Conservation (phyloP, 2,797 vertebrate species). For the Onychomys leucogaster region DNA sequence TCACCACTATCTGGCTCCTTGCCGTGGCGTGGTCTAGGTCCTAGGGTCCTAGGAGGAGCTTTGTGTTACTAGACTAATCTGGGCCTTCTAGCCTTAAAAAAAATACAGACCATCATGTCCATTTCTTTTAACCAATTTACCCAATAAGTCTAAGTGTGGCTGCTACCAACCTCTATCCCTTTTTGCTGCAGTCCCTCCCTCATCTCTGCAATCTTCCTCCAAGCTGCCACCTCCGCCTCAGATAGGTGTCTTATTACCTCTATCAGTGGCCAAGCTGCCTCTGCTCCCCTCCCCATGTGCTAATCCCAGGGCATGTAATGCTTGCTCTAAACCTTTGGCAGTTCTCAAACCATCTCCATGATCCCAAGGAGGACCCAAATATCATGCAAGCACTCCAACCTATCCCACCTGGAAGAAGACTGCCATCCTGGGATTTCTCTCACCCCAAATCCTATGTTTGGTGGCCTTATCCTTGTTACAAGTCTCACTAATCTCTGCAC, state of each 20-base stretch:
- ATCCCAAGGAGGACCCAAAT: not conserved
- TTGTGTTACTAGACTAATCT: not conserved
- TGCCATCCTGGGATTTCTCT: not conserved
- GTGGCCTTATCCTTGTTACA: not conserved
- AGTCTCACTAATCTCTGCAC: not conserved
- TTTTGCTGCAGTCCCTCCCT: not conserved
- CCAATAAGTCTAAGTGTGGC: not conserved
- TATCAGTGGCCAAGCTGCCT: not conserved
- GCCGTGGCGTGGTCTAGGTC: not conserved
- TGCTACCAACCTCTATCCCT: not conserved
- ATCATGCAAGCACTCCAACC: not conserved
- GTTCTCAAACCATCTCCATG: not conserved
- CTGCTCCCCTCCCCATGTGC: not conserved
- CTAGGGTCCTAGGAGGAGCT: not conserved
- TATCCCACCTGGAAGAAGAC: not conserved
- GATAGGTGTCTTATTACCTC: not conserved
- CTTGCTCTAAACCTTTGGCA: not conserved
- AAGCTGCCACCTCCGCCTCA: not conserved
- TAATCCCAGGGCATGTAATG: not conserved
- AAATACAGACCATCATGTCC: not conserved
- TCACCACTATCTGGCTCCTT: not conserved
- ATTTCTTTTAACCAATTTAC: not conserved
- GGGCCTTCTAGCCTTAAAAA: not conserved
- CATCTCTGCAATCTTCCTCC: not conserved
- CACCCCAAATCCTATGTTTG: not conserved